These are phyloP conservation scores for Eretmocerus hayati DNA, from an alignment of 2,888 invertebrate species.

Conservation along the genomic window DNA sequence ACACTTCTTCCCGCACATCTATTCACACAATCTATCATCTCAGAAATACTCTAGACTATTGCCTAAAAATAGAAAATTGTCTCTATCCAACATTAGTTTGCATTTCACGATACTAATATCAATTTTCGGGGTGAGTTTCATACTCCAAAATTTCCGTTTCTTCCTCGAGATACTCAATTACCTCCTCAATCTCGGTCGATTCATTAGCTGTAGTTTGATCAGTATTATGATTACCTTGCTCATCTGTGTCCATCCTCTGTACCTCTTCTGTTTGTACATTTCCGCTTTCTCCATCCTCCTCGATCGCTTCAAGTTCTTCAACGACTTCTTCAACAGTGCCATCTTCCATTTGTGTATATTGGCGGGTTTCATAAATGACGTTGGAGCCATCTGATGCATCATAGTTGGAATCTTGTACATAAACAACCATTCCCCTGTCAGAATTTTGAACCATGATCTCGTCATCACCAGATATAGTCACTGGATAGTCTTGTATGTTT, in stretches of 20 bases:
- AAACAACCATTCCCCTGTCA: conserved; percentile 39
- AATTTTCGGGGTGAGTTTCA: no score
- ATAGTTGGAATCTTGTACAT: conserved; percentile 37
- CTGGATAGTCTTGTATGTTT: background rate
- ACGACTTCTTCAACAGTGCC: conserved; percentile 41
- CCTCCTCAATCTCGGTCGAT: conserved; percentile 35
- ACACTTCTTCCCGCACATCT: no score
- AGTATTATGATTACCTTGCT: conserved; percentile 28
- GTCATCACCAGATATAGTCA: conserved; percentile 29
- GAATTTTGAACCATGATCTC: conserved; percentile 40
- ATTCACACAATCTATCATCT: no score
- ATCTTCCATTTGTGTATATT: conserved; percentile 26
- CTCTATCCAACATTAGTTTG: no score
- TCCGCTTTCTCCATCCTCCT: background rate
- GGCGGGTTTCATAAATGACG: conserved; percentile 25
- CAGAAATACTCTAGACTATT: no score
- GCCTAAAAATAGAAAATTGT: no score
- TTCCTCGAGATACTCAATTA: conserved; percentile 44
- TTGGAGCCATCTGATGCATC: conserved; percentile 26
- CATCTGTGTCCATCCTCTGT: conserved; percentile 25
- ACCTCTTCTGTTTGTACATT: background rate
- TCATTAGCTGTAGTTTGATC: conserved; percentile 8
- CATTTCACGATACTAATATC: no score
- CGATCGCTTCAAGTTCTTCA: conserved; percentile 35
- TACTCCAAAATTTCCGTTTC: conserved; percentile 45